Evolutionary conservation across 2,888 invertebrate species (phyloP).

Genomic region (Argynnis bischoffii): DNA sequence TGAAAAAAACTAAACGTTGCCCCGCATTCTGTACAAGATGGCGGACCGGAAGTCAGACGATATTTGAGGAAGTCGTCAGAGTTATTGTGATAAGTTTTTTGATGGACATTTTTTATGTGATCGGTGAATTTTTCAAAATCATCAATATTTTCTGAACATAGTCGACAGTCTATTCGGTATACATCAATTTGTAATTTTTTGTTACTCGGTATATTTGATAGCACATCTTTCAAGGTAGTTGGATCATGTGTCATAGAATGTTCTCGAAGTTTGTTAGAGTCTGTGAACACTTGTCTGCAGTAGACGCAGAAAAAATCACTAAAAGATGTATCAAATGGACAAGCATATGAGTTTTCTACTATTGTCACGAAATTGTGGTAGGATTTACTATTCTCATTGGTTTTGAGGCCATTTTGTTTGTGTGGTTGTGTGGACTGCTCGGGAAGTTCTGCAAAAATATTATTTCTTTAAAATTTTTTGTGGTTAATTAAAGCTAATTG

Average conservation of each 20-base stretch:
- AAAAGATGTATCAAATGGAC: constrained; percentile 66
- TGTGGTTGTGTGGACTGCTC: constrained; percentile 13
- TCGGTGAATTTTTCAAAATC: constrained; percentile 54
- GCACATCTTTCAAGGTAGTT: constrained; percentile 52
- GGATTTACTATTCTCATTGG: constrained; percentile 41
- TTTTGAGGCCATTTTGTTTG: constrained; percentile 31
- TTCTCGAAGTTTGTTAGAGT: constrained; percentile 59
- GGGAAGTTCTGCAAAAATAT: constrained; percentile 29
- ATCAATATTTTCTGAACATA: constrained; percentile 57
- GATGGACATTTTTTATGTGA: constrained; percentile 55
- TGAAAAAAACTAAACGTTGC: constrained; percentile 59
- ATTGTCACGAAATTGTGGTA: constrained; percentile 56
- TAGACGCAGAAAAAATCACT: constrained; percentile 67
- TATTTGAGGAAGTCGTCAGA: constrained; percentile 63
- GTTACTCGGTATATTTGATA: constrained; percentile 46
- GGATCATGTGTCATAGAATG: constrained; percentile 66
- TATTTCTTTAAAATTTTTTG: no score
- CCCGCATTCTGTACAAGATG: constrained; percentile 52
- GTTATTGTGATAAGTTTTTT: constrained; percentile 46
- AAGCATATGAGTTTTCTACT: constrained; percentile 64
- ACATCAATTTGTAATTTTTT: constrained; percentile 62
- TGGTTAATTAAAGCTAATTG: no score
- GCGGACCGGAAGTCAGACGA: constrained; percentile 51
- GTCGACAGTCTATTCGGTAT: constrained; percentile 61
- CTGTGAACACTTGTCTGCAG: constrained; percentile 55